These are phyloP conservation scores for Microchirus variegatus DNA, from an alignment of 2,797 vertebrate species.

Conservation along the genomic window DNA sequence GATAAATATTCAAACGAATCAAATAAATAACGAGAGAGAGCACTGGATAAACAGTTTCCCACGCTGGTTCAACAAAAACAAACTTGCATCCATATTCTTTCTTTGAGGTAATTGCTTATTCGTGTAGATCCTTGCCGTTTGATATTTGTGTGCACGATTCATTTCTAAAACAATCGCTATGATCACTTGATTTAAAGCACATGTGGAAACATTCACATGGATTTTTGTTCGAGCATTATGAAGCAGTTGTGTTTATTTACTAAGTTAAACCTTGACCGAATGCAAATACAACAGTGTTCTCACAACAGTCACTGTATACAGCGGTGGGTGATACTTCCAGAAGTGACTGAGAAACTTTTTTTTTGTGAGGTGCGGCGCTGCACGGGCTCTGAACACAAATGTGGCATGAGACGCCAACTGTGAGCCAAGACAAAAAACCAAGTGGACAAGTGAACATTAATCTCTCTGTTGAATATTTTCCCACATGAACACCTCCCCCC, in stretches of 20 bases:
- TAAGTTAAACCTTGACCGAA: conserved; percentile 36
- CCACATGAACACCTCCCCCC: conserved; percentile 66
- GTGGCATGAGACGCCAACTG: conserved; percentile 61
- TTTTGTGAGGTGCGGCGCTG: neutral
- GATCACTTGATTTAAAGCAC: neutral
- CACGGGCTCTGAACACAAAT: conserved; percentile 51
- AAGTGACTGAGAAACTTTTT: conserved; percentile 9
- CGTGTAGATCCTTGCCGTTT: conserved; percentile 8
- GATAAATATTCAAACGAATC: conserved; percentile 18
- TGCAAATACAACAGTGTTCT: conserved; percentile 17
- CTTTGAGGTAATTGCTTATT: too few species aligned
- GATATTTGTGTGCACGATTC: conserved; percentile 2
- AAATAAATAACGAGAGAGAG: neutral
- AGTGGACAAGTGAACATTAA: conserved; percentile 58
- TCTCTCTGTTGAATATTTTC: conserved; percentile 70
- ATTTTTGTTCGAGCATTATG: too few species aligned
- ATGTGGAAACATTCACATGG: too few species aligned
- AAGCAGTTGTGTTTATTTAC: conserved; percentile 18
- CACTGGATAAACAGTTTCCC: neutral
- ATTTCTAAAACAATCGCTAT: conserved; percentile 25
- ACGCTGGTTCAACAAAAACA: too few species aligned
- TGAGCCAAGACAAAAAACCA: conserved; percentile 49
- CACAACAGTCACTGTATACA: conserved; percentile 28
- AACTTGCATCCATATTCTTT: too few species aligned
- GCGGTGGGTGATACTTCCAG: conserved; percentile 11